Base-by-base conservation (phyloP, 37 sponge, comb jelly and placozoan genomes). In the Agelas oroides region DNA sequence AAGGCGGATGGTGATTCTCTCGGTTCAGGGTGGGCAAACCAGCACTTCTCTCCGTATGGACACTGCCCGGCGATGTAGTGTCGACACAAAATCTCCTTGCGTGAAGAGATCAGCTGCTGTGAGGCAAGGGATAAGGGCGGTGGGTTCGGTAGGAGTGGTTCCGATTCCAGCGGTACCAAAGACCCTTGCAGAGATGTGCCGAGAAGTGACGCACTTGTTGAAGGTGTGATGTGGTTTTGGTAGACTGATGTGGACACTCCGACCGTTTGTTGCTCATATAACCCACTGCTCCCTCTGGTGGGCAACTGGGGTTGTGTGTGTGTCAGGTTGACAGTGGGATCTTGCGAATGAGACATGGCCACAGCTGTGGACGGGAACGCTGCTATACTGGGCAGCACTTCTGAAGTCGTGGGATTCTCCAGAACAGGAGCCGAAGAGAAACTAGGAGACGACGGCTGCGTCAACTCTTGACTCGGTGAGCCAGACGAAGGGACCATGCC, bases 1-100 rank as follows among this genome's bases (percentile, higher is more conserved):
- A 46, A 46, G 46, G 46, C 46, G 3, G 46, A 46, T 46, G 8
- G 8, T 46, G 46, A 12, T 20, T n/a, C 35, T 1, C 20, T 53
- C 21, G 63, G 59, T 1, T 73, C 75, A 14, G 87, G 90, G 36
- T 95, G 95, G 14, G 77, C 75, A 71, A 89, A 94, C 84, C 95
- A 86, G 41, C 95, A 94, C 46, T 78, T 87, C 21, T 88, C 88
- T 0, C 91, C 95, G 76, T 71, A 94, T 0, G 88, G 87, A 53
- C 95, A 94, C 46, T 64, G 54, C 54, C 83, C 85, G 1, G 38
- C 37, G 19, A 88, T 17, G 74, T 78, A 91, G 73, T 88, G 84
- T 78, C 80, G 63, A 52, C 95, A 88, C 0, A 80, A 55, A 12
- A 88, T 76, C 40, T 90, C 88, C 53, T 84, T 83, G 19, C 87